phyloP scores from a whole-genome alignment of 2,888 invertebrate genomes.

The Polydesmus complanatus region DNA sequence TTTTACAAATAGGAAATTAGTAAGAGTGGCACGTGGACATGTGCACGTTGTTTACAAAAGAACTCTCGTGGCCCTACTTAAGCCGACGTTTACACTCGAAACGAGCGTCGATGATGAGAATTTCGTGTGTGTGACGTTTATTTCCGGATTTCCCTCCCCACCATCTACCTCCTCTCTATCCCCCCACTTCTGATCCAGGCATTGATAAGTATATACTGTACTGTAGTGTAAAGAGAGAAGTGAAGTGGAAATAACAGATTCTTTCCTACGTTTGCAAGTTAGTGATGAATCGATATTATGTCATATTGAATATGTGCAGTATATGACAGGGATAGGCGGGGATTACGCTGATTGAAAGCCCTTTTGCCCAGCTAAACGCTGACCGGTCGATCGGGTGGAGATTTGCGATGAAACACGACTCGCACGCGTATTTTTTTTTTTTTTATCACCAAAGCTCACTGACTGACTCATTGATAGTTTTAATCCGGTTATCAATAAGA shows the following conservation, averaged over 20 bases:
- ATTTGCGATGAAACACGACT: neutral
- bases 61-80: no score
- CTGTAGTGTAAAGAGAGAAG: neutral
- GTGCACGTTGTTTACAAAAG: no score
- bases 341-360: no score
- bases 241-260: neutral
- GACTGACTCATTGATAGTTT: neutral
- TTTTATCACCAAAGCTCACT: neutral
- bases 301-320: no score
- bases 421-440: no score
- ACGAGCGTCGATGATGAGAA: neutral
- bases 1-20: no score
- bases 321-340: no score
- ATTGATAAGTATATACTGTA: neutral
- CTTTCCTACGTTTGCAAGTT: no score
- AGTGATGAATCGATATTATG: no score
- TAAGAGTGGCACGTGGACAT: no score
- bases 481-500: neutral
- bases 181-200: neutral
- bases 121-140: neutral
- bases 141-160: neutral
- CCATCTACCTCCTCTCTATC: neutral
- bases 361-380: no score
- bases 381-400: neutral
- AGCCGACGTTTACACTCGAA: no score